These are phyloP conservation scores for Piaya cayana DNA, from an alignment of 2,113 vertebrate genomes.

Conservation along the genomic window DNA sequence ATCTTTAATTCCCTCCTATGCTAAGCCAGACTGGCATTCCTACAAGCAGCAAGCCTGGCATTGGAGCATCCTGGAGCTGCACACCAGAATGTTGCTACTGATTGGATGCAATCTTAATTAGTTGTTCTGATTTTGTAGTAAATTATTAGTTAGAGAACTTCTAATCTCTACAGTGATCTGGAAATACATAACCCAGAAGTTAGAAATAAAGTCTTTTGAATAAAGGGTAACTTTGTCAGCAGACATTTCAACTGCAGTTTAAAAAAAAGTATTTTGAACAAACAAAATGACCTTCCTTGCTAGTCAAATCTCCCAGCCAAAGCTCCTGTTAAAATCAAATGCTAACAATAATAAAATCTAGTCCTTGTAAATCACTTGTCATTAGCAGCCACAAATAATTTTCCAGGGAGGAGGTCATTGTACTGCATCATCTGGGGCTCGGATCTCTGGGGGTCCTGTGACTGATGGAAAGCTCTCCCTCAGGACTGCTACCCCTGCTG, in stretches of 20 bases:
- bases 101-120: slow-evolving; percentile 15
- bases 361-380: not conserved
- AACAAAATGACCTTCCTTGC: not conserved
- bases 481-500: not conserved
- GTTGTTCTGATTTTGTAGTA: not conserved
- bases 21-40: fast-evolving
- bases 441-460: not conserved
- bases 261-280: not conserved
- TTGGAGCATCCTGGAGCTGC: not conserved
- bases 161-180: not conserved
- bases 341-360: not conserved
- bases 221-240: not conserved
- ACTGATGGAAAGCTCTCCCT: not conserved
- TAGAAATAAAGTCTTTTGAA: not conserved
- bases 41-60: not conserved
- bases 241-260: not conserved
- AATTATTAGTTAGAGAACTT: not conserved
- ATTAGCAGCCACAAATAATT: not conserved
- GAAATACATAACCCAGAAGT: not conserved
- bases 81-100: not conserved
- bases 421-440: not conserved
- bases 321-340: not conserved
- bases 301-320: not conserved
- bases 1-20: not conserved
- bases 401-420: not conserved